These are phyloP conservation scores for Eumacrocentrus americanus DNA, from an alignment of 2,888 invertebrate genomes.

Conservation along the genomic window DNA sequence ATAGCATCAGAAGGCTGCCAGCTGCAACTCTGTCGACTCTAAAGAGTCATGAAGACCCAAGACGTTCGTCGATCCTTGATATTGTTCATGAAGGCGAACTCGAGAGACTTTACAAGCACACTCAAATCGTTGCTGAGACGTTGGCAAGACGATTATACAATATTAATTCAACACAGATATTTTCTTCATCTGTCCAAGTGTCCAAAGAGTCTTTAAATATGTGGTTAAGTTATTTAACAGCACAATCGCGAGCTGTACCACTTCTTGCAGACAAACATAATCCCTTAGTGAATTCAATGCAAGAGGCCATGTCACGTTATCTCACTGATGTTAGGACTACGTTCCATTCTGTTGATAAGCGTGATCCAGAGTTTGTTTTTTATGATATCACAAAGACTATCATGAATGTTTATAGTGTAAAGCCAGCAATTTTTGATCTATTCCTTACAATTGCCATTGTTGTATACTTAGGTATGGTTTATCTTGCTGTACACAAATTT, in stretches of 20 bases:
- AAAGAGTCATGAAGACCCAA: slow-evolving; percentile 71
- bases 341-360: slow-evolving; percentile 75
- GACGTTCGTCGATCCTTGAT: slow-evolving; percentile 71
- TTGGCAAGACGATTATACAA: slow-evolving; percentile 84
- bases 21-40: slow-evolving; percentile 90
- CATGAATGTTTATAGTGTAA: slow-evolving; percentile 92
- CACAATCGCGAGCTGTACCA: slow-evolving; percentile 78
- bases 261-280: slow-evolving; percentile 72
- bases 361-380: slow-evolving; percentile 92
- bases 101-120: slow-evolving; percentile 70
- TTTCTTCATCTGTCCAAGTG: slow-evolving; percentile 62
- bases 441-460: slow-evolving; percentile 87
- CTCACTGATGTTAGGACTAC: slow-evolving; percentile 77
- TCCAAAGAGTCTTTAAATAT: slow-evolving; percentile 74
- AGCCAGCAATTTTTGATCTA: slow-evolving; percentile 97
- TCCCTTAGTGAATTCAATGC: slow-evolving; percentile 72
- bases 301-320: slow-evolving; percentile 76
- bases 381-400: slow-evolving; percentile 82
- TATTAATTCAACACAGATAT: slow-evolving; percentile 66
- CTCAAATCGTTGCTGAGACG: slow-evolving; percentile 80
- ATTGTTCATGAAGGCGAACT: slow-evolving; percentile 65
- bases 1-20: slow-evolving; percentile 88
- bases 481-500: slow-evolving; percentile 78
- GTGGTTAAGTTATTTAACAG: slow-evolving; percentile 77
- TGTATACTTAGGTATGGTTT: slow-evolving; percentile 84